Base-by-base conservation (phyloP, 2,888 invertebrate genomes). In the Coleophora flavipennella region DNA sequence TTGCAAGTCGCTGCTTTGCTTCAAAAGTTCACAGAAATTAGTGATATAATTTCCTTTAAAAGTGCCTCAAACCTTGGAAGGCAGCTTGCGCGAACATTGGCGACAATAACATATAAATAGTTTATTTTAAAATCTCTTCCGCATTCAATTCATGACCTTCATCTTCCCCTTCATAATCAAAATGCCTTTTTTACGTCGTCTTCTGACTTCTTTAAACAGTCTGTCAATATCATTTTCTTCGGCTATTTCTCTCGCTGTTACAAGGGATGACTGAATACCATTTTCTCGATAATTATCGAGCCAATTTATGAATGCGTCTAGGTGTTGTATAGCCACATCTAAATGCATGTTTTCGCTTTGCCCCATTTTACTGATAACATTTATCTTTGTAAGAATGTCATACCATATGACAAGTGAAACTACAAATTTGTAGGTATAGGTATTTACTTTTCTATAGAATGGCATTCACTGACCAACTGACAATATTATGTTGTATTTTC, bases 151-250 rank as follows among this genome's bases (percentile, higher is more conserved):
- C 40, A 49, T 37, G 49, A 46, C 40, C 45, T 50, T 50, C 45
- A 50, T 49, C 47, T 46, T 50, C 44, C 41, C 46, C 48, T 50
- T 49, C 48, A 50, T 50, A 49, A 49, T 45, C 40, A 45, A 48
- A 45, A 43, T 42, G 39, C 43, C 44, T 40, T 44, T 40, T 40
- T 44, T 40, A 39, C 35, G 43, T 43, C 40, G 36, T 43, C 41
- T 42, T 43, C 42, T 40, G 39, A 44, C 40, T 42, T 40, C 41
- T 43, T 43, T 43, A 27, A 42, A 46, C 36, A 42, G 20, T 20
- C 20, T 20, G 20, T 20, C 20, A 20, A 20, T 4, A 20, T 20
- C 20, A n/a, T n/a, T n/a, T n/a, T n/a, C n/a, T n/a, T n/a, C n/a
- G n/a, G n/a, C n/a, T 43, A 43, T 45, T 40, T 43, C 40, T 45